Base-by-base conservation (phyloP, 2,113 vertebrate species). In the Meleagris gallopavo region DNA sequence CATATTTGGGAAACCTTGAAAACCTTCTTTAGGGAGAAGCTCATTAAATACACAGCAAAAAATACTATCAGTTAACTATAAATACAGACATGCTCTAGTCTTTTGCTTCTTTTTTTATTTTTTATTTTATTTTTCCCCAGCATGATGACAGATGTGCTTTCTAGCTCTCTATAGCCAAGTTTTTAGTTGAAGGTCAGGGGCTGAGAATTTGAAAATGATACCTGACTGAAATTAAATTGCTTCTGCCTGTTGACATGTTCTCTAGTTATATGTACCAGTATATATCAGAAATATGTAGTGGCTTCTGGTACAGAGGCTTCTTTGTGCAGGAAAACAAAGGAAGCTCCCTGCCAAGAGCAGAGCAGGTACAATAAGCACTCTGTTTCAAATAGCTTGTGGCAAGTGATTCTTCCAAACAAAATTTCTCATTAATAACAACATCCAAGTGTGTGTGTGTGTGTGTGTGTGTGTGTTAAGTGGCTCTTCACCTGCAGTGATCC, bases 1-100 rank as follows among this genome's bases (percentile, higher is more conserved):
- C 0, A 0, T 66, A 54, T 89, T 95, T 96, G 41, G 77, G 83
- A 87, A 95, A 88, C 13, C 90, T 84, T 91, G 80, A 79, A 93
- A 93, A 69, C 83, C 73, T 61, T 62, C 67, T 84, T 93, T 96
- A 90, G 95, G 92, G 65, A 88, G 34, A 64, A 91, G 72, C 70
- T 96, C 91, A 93, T 79, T 90, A 94, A 95, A 82, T 40, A 20
- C 60, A 77, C 29, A 90, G 60, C 27, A 82, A 84, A 91, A 95
- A 93, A 36, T 69, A 45, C 32, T 58, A 91, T 78, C 62, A 54
- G 17, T 43, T 93, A 41, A 94, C 83, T 94, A 96, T 91, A 82
- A 92, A 96, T 93, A 94, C 24, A 32, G 36, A 50, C 25, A 38
- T 0, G 5, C n/a, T 76, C 30, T 88, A 40, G 5, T 7, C 91